Evolutionary conservation across 1,140 invertebrate genomes (phyloP).

Genomic region (Archivesica marissinica): DNA sequence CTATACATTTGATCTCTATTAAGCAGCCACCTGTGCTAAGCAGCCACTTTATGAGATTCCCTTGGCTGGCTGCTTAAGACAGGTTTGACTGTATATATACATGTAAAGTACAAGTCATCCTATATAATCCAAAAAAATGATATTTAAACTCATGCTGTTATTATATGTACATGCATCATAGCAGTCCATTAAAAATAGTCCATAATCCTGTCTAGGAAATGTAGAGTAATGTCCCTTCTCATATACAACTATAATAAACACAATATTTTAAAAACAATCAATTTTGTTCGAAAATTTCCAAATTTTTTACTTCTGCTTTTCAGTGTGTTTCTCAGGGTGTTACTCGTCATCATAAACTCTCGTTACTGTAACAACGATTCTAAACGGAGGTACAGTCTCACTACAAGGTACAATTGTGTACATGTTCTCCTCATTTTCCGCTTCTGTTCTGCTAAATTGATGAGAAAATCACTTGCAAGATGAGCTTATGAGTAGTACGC

Average conservation of each 20-base stretch:
- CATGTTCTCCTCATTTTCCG: slow-evolving; percentile 7
- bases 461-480: slow-evolving; percentile 31
- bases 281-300: background rate
- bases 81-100: no score
- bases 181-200: background rate
- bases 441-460: slow-evolving; percentile 14
- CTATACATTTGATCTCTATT: no score
- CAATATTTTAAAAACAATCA: background rate
- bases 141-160: no score
- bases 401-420: slow-evolving; percentile 13
- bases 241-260: background rate
- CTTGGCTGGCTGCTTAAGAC: no score
- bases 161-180: background rate
- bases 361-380: no score
- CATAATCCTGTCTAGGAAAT: no score
- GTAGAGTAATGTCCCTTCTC: background rate
- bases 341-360: background rate
- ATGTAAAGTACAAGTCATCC: no score
- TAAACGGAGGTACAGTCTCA: background rate
- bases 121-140: no score
- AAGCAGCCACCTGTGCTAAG: no score
- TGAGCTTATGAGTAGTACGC: background rate
- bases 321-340: background rate
- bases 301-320: background rate
- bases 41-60: no score